Conservation (phyloP, 2,888 invertebrate species). For the Eilema caniola region DNA sequence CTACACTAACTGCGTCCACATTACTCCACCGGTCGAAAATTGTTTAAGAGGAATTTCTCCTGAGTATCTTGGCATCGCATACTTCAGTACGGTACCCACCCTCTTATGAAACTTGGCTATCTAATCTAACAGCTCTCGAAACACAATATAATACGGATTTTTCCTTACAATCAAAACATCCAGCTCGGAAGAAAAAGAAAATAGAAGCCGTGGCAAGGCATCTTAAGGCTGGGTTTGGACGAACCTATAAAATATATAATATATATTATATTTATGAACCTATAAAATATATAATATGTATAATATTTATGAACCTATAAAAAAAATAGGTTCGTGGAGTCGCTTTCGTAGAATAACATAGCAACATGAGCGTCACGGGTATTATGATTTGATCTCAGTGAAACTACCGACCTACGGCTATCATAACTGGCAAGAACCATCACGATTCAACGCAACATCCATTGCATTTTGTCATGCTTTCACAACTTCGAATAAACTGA, state of each 20-base stretch:
- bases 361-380: not conserved
- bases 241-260: no score
- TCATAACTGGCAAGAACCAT: constrained; percentile 50
- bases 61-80: no score
- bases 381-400: constrained; percentile 20
- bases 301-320: no score
- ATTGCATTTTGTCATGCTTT: constrained; percentile 58
- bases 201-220: not conserved
- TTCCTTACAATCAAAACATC: not conserved
- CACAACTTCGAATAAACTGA: constrained; percentile 59
- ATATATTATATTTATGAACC: no score
- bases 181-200: not conserved
- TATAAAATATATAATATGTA: no score
- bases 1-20: no score
- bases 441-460: constrained; percentile 46
- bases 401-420: constrained; percentile 44
- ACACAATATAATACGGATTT: not conserved
- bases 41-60: no score
- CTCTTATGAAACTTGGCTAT: not conserved
- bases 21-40: no score
- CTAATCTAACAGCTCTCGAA: not conserved
- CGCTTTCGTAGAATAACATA: not conserved
- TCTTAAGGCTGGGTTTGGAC: not conserved
- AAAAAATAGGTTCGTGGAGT: no score
- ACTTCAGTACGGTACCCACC: not conserved